Base-by-base conservation (phyloP, 2,888 invertebrate species). In the Epinotia bilunana region DNA sequence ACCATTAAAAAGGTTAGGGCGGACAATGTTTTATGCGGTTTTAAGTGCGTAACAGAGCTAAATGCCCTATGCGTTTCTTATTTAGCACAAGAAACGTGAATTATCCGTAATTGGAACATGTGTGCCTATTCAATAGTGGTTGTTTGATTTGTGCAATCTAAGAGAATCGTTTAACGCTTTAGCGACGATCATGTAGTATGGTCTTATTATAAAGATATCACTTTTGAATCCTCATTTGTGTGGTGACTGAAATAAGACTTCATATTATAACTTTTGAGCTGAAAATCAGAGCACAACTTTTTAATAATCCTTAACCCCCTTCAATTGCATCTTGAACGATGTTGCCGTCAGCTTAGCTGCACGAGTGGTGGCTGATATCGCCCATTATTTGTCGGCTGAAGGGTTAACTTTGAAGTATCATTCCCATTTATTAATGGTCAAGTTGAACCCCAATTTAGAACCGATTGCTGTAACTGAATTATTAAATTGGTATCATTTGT, bases 361-460 rank as follows among this genome's bases (percentile, higher is more conserved):
- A 80, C 85, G 84, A 87, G 84, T 85, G 83, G 83, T 81, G 83
- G 81, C 80, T 85, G 89, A 88, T 89, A 87, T 83, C 89, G 85
- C 90, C 90, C 89, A 89, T 90, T 88, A 89, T 87, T 84, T 80
- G 78, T 78, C 76, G 74, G 73, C 86, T 86, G 87, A 91, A 74
- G 93, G 93, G 92, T 93, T 91, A 92, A 92, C 88, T 92, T 90
- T 92, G 91, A 92, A 94, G 93, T 92, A 93, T 93, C 91, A 92
- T 92, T 91, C 88, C 92, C 90, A 91, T 93, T 94, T 92, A 92
- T 93, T 90, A 93, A 92, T 90, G 93, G 93, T 94, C 93, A 93
- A 94, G 92, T 93, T 88, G 80, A 76, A 78, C 78, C 84, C 87
- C 84, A 86, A 89, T 90, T 91, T 89, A 86, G 86, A 90, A 90